phyloP scores from a whole-genome alignment of 2,888 invertebrate genomes.

The Eristalinus sepulchralis region DNA sequence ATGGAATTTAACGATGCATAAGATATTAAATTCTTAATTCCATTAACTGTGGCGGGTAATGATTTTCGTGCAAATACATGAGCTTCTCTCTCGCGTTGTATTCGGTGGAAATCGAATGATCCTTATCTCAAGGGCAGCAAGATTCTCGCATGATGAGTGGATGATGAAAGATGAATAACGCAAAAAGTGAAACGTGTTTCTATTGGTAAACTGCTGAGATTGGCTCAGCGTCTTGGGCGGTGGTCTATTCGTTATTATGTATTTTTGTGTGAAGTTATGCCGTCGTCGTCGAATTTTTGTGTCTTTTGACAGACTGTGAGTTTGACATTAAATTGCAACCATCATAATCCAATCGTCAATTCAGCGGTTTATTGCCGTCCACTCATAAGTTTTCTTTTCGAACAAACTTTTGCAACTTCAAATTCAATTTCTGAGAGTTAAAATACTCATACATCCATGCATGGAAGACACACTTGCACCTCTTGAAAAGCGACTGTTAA shows the following conservation, averaged over 20 bases:
- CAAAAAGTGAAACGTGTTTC: neutral
- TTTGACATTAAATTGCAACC: neutral
- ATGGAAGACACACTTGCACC: neutral
- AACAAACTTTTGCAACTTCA: neutral
- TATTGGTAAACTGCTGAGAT: neutral
- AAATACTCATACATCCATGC: neutral
- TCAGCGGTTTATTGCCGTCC: neutral
- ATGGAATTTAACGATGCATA: conserved; percentile 36
- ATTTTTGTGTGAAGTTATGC: neutral
- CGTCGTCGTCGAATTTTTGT: neutral
- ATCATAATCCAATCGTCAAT: neutral
- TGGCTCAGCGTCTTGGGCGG: neutral
- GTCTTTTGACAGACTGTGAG: neutral
- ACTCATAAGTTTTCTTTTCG: neutral
- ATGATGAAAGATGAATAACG: neutral
- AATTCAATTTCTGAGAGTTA: neutral
- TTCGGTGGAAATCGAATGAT: conserved; percentile 23
- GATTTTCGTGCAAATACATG: conserved; percentile 11
- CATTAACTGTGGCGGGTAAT: conserved; percentile 18
- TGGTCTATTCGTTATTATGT: neutral
- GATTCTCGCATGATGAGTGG: neutral
- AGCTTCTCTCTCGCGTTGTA: neutral
- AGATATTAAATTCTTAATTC: conserved; percentile 39
- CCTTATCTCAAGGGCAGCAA: conserved; percentile 24
- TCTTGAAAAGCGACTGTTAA: neutral